Evolutionary conservation across 2,888 invertebrate genomes (phyloP).

Genomic region (Andrena hattorfiana): DNA sequence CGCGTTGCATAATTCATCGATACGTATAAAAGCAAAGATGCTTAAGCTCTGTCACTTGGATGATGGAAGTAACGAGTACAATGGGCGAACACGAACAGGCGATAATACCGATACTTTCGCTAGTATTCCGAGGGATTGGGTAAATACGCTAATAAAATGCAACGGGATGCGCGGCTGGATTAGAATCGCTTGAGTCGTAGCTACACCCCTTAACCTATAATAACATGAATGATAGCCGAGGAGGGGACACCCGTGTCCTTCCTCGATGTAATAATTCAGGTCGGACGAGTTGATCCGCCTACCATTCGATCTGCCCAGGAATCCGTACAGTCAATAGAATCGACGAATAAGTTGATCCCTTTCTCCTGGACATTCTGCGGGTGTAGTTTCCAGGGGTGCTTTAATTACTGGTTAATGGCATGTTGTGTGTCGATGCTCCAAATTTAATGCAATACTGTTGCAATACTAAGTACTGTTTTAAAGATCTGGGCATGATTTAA

Average conservation of each 20-base stretch:
- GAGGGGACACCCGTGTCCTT: constrained; percentile 48
- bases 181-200: constrained; percentile 58
- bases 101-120: constrained; percentile 57
- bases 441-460: neutral
- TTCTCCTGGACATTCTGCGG: neutral
- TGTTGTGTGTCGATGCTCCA: neutral
- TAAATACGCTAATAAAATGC: constrained; percentile 84
- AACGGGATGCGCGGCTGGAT: constrained; percentile 74
- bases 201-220: constrained; percentile 69
- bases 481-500: too few relatives aligned
- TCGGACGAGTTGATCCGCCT: constrained; percentile 65
- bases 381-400: neutral
- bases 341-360: constrained; percentile 35
- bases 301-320: constrained; percentile 65
- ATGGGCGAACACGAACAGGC: constrained; percentile 66
- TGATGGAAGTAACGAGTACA: constrained; percentile 57
- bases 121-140: constrained; percentile 67
- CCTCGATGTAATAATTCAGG: constrained; percentile 57
- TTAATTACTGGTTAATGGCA: neutral
- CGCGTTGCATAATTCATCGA: constrained; percentile 56
- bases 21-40: constrained; percentile 41
- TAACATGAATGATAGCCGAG: constrained; percentile 76
- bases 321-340: constrained; percentile 51
- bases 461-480: too few relatives aligned
- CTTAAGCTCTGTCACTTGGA: constrained; percentile 45